Base-by-base conservation (phyloP, 2,797 vertebrate genomes). In the Arremon aurantiirostris region DNA sequence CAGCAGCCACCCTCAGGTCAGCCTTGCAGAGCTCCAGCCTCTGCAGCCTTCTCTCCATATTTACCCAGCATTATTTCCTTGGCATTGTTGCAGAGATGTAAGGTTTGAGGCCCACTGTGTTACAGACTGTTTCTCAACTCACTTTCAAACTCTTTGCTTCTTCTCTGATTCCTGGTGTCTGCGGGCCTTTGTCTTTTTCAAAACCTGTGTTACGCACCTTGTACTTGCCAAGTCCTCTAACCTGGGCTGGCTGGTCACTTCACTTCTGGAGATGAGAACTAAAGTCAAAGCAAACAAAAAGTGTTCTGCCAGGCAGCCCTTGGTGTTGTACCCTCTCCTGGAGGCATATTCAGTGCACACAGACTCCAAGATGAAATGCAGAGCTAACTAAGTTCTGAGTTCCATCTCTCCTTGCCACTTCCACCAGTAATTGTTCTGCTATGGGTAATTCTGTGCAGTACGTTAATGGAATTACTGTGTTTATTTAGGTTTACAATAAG, bases 61-160 rank as follows among this genome's bases (percentile, higher is more conserved):
- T 96, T 96, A 95, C 94, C 81, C 84, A 81, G 85, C 93, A 83
- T 96, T 96, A 86, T 95, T 92, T 92, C 96, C 93, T 94, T 90
- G 88, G 92, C 91, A 95, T 94, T 94, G 83, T 87, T 85, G 85
- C 90, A 91, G 93, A 76, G 79, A 94, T 94, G 92, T 95, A 55
- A 95, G 92, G 76, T 88, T 94, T 86, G 95, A 93, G 94, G 83
- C 90, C 89, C 82, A 91, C 95, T 61, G 82, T 4, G 73, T 82
- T 93, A 26, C 60, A 84, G 75, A 70, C 84, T 93, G 4, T 95
- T 93, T 89, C 88, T 80, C 81, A 63, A 78, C 82, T 78, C 80
- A 89, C 90, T 90, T 93, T 95, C 89, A 91, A 85, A 95, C 94
- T 91, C 94, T 93, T 89, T 88, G 92, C 86, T 82, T 73, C 89